Evolutionary conservation across 1,140 invertebrate genomes (phyloP), one percentile per base, ranked within the genome.

Genomic region (Temnothorax nylanderi): DNA sequence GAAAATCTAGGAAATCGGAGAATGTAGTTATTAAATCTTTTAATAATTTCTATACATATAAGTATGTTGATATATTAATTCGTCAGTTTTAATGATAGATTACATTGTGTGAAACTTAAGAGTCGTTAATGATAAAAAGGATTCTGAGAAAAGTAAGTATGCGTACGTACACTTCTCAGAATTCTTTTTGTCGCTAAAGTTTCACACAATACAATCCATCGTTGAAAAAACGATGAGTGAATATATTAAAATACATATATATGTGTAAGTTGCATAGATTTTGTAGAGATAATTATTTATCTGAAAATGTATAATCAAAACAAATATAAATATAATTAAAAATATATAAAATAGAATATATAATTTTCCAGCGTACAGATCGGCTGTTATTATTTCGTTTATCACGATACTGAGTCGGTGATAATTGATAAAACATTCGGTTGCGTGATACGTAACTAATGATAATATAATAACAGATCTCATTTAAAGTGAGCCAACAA

Each of bases 21-120:
- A 81, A 32, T 56, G 13, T 32, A n/a, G n/a, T 67, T 72, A 51
- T 54, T 51, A 64, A 76, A 37, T 58, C n/a, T 85, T 85, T 64
- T 34, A 49, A 75, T 51, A 44, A 86, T 67, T 26, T 44, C 26
- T 85, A 88, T 91, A 80, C 64, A 89, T 85, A 80, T 91, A 89
- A 86, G 84, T 86, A 49, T 37, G 60, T 89, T 87, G 86, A 78
- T 49, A 69, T 47, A 69, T 47, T 69, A 0, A 69, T 2, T 69
- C 21, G 7, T 49, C n/a, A 10, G 21, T 56, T 58, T 58, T 58
- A 60, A 41, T 26, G 13, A 41, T n/a, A 58, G 34, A 74, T 74
- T 72, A 32, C 3, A 34, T 72, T 21, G 41, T 58, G 32, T 18
- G 32, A 54, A 75, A 44, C 21, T 76, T 58, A 84, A 80, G 60